Percentiles rank a stretch among this genome's conserved stretches.
Evolutionary conservation across 1,140 invertebrate genomes (phyloP).

Genomic region (Drosophila paulistorum): DNA sequence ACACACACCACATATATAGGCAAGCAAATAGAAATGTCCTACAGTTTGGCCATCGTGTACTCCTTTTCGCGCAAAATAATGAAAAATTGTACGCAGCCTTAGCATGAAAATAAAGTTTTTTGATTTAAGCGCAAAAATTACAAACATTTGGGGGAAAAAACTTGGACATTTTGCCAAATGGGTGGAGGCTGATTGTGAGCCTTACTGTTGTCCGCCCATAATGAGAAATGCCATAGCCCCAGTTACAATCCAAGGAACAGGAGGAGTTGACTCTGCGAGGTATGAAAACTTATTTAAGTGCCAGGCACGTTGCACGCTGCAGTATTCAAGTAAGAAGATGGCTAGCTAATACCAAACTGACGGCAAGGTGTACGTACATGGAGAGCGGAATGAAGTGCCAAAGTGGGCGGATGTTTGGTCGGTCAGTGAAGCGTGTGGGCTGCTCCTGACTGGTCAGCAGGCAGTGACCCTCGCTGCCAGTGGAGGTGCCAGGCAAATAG

Average conservation of each 20-base stretch:
- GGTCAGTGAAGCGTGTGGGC: background rate
- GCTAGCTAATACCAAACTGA: background rate
- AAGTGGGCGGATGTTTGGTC: slow-evolving; percentile 34
- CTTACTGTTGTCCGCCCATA: slow-evolving; percentile 46
- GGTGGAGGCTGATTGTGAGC: background rate
- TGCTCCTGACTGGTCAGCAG: background rate
- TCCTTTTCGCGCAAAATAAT: slow-evolving; percentile 63
- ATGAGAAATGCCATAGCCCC: slow-evolving; percentile 59
- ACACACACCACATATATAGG: slow-evolving; percentile 19
- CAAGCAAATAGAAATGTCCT: slow-evolving; percentile 25
- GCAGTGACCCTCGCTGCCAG: background rate
- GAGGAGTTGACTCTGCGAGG: slow-evolving; percentile 30
- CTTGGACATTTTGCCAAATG: slow-evolving; percentile 32
- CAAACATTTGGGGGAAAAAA: slow-evolving; percentile 42
- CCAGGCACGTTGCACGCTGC: slow-evolving; percentile 76
- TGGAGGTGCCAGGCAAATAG: slow-evolving; percentile 37
- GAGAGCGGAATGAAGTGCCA: slow-evolving; percentile 16
- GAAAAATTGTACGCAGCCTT: slow-evolving; percentile 62
- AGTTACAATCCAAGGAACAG: slow-evolving; percentile 14
- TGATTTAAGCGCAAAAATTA: slow-evolving; percentile 66
- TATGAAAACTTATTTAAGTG: slow-evolving; percentile 79
- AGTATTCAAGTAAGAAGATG: slow-evolving; percentile 46
- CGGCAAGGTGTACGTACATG: slow-evolving; percentile 19
- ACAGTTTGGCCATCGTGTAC: slow-evolving; percentile 27
- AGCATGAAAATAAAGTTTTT: slow-evolving; percentile 54